Percentiles rank a stretch among this genome's conserved stretches.
Evolutionary conservation across 2,888 invertebrate species (phyloP).

Genomic region (Campaea margaritaria): DNA sequence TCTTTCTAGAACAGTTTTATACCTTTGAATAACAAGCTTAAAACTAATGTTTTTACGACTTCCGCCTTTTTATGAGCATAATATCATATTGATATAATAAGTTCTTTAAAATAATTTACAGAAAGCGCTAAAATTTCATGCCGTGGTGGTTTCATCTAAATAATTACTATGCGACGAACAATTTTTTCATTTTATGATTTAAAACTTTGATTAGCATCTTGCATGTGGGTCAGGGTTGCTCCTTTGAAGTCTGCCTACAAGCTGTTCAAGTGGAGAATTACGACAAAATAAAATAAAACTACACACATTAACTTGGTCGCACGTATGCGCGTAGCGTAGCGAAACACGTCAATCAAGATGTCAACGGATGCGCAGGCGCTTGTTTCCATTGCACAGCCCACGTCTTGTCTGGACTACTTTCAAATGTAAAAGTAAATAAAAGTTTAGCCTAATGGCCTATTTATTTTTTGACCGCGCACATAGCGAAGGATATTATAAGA

Average conservation of each 20-base stretch:
- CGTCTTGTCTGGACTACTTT: conserved; percentile 23
- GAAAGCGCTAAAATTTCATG: conserved; percentile 19
- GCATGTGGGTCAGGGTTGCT: conserved; percentile 68
- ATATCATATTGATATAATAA: conserved; percentile 21
- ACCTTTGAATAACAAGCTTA: conserved; percentile 10
- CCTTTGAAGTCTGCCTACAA: conserved; percentile 56
- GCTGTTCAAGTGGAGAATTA: conserved; percentile 54
- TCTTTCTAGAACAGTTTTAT: conserved; percentile 55
- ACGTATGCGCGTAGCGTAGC: conserved; percentile 56
- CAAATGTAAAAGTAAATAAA: conserved; percentile 13
- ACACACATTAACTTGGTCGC: conserved; percentile 49
- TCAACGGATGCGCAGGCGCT: conserved; percentile 51
- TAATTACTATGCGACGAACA: conserved; percentile 19
- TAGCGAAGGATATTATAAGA: conserved; percentile 11
- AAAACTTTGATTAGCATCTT: conserved; percentile 35
- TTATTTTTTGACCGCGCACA: conserved; percentile 7
- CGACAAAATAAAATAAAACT: conserved; percentile 60
- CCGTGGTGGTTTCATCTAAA: conserved; percentile 17
- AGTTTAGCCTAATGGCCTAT: conserved; percentile 24
- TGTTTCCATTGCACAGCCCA: conserved; percentile 24
- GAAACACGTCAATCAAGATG: conserved; percentile 73
- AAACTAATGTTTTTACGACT: conserved; percentile 27
- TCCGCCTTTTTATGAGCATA: conserved; percentile 27
- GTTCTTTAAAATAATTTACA: conserved; percentile 13
- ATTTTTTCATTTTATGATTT: conserved; percentile 35